These are phyloP conservation scores for Drosophila nigromelanica DNA, from an alignment of 1,140 invertebrate species.

Conservation along the genomic window DNA sequence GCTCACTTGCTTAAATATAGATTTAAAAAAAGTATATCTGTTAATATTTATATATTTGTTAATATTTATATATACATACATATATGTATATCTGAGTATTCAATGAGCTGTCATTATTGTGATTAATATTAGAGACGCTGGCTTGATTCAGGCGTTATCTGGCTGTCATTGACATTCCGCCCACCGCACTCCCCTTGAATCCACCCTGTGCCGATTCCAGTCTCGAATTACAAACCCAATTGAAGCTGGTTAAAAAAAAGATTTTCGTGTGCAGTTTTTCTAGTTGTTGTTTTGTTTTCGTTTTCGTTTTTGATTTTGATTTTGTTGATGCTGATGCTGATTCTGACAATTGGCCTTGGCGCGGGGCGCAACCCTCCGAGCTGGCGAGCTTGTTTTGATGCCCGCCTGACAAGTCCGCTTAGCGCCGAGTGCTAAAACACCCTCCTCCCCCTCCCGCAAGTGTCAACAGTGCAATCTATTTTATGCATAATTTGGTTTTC, in stretches of 20 bases:
- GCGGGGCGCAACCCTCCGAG: constrained; percentile 13
- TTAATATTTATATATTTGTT: too few relatives aligned
- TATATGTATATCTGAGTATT: too few relatives aligned
- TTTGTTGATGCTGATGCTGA: constrained; percentile 26
- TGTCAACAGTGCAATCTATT: constrained; percentile 72
- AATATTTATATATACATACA: too few relatives aligned
- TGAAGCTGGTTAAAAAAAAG: constrained; percentile 31
- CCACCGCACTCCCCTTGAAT: not conserved
- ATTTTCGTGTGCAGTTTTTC: constrained; percentile 7
- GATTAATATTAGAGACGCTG: not conserved
- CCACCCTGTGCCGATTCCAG: constrained; percentile 10
- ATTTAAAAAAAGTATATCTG: not conserved
- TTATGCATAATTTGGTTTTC: constrained; percentile 66
- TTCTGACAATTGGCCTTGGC: constrained; percentile 36
- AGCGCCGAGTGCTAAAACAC: too few relatives aligned
- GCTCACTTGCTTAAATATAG: too few relatives aligned
- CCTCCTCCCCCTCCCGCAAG: constrained; percentile 11
- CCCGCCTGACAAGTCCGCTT: constrained; percentile 69
- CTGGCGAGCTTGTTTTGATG: too few relatives aligned
- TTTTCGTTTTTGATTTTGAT: not conserved
- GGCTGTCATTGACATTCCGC: not conserved
- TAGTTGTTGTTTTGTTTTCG: constrained; percentile 1
- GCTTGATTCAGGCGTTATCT: not conserved
- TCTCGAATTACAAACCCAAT: constrained; percentile 45
- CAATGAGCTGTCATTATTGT: too few relatives aligned